Evolutionary conservation across 1,140 invertebrate species (phyloP), one percentile per base, ranked within the genome.

Genomic region (Drosophila nigromelanica): DNA sequence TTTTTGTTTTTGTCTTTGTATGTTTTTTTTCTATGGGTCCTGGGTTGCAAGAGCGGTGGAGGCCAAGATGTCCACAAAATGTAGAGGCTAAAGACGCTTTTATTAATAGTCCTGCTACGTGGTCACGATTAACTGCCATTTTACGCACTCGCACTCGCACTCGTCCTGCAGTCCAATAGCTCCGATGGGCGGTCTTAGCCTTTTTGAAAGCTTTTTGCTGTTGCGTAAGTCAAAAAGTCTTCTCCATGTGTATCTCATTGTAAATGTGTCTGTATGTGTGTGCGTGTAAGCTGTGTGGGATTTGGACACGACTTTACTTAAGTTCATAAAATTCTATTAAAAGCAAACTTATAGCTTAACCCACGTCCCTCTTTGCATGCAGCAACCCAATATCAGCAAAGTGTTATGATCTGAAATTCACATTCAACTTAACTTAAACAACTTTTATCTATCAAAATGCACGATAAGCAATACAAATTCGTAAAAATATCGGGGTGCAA

Each of bases 281-380:
- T 59, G 24, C 42, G 47, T 75, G 75, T 87, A 78, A 87, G 69
- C 76, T 87, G 78, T 68, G 61, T 79, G 83, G 76, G 83, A 87
- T 87, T 87, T 89, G 83, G 69, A 83, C 82, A 87, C 82, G 82
- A 89, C 83, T 87, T 87, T 87, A 87, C 82, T 87, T 79, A 87
- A 87, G 76, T 89, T 83, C 83, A 87, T 87, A 87, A 87, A 87
- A 89, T 89, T 89, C 83, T 87, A 87, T 87, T 89, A 87, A 83
- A 87, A 68, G 58, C 70, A 64, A 71, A 76, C 45, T 51, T 47
- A 14, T 39, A 33, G 48, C 55, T 68, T 60, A 70, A 61, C 48
- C 27, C 64, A 33, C 43, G 30, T 45, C 70, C 76, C 82, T 58
- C 61, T 58, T 67, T 58, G 70, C 37, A 67, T 66, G 70, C 30